A percentile compares a stretch with the other conserved stretches of the same genome.
These are phyloP conservation scores for Cyanoderma ruficeps DNA, from an alignment of 2,113 vertebrate species.

Conservation along the genomic window DNA sequence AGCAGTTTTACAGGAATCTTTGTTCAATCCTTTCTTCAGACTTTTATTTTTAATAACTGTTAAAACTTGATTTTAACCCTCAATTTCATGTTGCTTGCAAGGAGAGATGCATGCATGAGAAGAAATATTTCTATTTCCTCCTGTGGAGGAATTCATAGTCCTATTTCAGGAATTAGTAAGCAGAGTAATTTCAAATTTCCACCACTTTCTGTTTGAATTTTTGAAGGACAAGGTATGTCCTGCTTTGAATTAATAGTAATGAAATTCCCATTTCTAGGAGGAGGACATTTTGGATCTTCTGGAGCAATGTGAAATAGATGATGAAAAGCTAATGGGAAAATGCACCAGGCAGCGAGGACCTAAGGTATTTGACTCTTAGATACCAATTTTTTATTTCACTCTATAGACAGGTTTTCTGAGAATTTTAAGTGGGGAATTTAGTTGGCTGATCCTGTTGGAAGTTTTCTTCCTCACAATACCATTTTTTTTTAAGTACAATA, in stretches of 20 bases:
- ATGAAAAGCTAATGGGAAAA: constrained; percentile 95
- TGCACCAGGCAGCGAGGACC: constrained; percentile 83
- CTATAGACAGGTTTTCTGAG: background rate
- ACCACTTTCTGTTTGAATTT: background rate
- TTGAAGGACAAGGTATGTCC: background rate
- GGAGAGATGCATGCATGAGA: background rate
- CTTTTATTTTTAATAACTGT: background rate
- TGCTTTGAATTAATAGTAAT: background rate
- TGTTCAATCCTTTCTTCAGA: background rate
- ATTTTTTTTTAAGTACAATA: background rate
- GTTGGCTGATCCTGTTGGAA: background rate
- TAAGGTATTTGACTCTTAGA: constrained; percentile 68
- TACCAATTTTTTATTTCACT: background rate
- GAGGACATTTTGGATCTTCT: constrained; percentile 97
- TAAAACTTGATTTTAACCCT: background rate
- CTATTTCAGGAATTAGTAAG: background rate
- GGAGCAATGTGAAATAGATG: constrained; percentile 96
- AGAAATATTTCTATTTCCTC: background rate
- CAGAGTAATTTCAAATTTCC: background rate
- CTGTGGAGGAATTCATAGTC: background rate
- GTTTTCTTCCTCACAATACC: background rate
- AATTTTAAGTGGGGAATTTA: background rate
- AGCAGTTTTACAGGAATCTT: background rate
- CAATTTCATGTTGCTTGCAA: background rate
- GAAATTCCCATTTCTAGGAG: constrained; percentile 78